Evolutionary conservation across 2,113 vertebrate species (phyloP).

Genomic region (Engraulis encrasicolus): DNA sequence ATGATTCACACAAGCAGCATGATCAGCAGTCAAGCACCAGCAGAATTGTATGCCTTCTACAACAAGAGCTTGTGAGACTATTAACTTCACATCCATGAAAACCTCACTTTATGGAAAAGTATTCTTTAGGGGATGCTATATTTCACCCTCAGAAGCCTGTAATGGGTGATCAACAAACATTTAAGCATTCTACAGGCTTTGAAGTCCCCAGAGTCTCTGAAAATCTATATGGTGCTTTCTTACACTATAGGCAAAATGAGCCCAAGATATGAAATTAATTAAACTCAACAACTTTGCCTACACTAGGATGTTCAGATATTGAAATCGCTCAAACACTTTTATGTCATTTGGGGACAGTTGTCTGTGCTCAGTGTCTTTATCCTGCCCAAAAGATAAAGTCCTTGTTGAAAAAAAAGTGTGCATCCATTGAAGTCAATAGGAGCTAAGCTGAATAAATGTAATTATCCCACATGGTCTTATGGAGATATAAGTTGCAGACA

Average conservation of each 20-base stretch:
- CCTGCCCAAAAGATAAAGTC: conserved; percentile 38
- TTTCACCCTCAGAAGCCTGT: too few species aligned
- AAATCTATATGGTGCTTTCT: neutral
- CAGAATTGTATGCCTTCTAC: too few species aligned
- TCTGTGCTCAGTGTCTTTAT: conserved; percentile 28
- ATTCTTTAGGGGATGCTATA: too few species aligned
- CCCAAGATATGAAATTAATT: conserved; percentile 40
- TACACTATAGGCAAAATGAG: neutral
- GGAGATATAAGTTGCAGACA: conserved; percentile 54
- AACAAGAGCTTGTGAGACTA: too few species aligned
- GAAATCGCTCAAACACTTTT: conserved; percentile 16
- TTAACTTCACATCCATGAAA: too few species aligned
- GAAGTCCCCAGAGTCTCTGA: too few species aligned
- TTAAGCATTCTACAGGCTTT: too few species aligned
- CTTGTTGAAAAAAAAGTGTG: conserved; percentile 44
- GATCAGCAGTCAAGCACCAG: too few species aligned
- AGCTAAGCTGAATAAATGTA: conserved; percentile 59
- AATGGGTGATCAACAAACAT: too few species aligned
- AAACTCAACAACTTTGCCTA: conserved; percentile 32
- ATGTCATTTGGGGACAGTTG: conserved; percentile 20
- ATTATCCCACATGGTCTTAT: conserved; percentile 52
- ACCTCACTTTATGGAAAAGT: too few species aligned
- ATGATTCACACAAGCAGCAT: too few species aligned
- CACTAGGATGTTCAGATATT: conserved; percentile 32
- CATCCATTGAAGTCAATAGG: conserved; percentile 54